Conservation (phyloP, 2,888 invertebrate genomes). For the Sericinus montela region DNA sequence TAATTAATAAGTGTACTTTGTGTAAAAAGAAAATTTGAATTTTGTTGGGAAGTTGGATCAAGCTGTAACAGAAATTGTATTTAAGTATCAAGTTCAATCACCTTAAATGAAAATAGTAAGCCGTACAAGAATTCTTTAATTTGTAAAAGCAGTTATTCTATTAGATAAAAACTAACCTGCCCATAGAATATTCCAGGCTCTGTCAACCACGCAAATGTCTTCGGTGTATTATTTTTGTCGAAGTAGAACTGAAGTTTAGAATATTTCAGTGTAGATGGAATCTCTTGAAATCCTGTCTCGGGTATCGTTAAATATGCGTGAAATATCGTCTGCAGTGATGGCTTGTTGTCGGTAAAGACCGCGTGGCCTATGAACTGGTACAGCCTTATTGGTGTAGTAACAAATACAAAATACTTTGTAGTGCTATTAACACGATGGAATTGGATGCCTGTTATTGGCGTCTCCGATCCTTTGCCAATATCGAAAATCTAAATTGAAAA, state of each 20-base stretch:
- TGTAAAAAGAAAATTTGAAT: slow-evolving; percentile 67
- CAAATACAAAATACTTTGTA: slow-evolving; percentile 89
- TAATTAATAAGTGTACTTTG: slow-evolving; percentile 65
- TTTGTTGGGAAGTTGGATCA: slow-evolving; percentile 69
- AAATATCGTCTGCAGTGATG: slow-evolving; percentile 88
- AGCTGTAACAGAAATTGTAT: slow-evolving; percentile 49
- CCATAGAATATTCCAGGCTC: slow-evolving; percentile 90
- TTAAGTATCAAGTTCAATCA: neutral
- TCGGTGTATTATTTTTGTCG: slow-evolving; percentile 83
- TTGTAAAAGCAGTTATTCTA: too few relatives aligned
- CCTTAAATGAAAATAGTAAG: neutral
- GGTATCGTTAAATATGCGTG: slow-evolving; percentile 85
- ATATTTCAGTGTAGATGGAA: slow-evolving; percentile 85
- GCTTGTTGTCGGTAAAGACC: slow-evolving; percentile 85
- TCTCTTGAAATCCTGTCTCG: slow-evolving; percentile 85
- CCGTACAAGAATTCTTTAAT: too few relatives aligned
- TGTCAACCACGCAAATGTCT: slow-evolving; percentile 92
- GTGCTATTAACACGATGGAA: slow-evolving; percentile 86
- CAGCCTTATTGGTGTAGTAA: slow-evolving; percentile 89
- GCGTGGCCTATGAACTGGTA: slow-evolving; percentile 93
- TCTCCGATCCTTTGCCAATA: slow-evolving; percentile 87
- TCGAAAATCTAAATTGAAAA: slow-evolving; percentile 87
- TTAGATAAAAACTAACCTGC: slow-evolving; percentile 79
- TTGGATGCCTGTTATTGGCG: slow-evolving; percentile 92
- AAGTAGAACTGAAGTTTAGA: slow-evolving; percentile 90